Evolutionary conservation across 2,888 invertebrate genomes (phyloP).

Genomic region (Blastobasis lacticolella): DNA sequence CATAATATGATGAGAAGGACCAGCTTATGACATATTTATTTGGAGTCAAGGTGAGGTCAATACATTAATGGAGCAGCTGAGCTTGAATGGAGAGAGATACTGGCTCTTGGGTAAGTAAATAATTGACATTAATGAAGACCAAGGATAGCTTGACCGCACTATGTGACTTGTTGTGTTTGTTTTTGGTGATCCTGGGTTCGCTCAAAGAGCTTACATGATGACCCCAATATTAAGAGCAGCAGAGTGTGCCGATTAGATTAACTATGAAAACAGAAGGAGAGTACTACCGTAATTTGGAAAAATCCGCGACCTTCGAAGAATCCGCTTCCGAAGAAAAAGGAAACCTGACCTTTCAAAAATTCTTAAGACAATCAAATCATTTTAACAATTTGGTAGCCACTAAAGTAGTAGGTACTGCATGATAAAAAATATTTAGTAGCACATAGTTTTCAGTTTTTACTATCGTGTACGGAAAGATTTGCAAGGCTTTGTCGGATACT

Average conservation of each 20-base stretch:
- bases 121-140: background rate
- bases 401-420: background rate
- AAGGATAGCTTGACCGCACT: background rate
- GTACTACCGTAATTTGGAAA: too few species aligned
- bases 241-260: background rate
- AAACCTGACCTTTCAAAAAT: too few species aligned
- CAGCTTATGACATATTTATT: background rate
- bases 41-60: background rate
- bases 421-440: background rate
- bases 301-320: too few species aligned
- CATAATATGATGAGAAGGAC: too few species aligned
- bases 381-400: background rate
- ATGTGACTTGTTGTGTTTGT: background rate
- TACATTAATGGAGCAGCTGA: background rate
- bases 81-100: background rate
- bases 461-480: background rate
- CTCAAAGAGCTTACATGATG: slow-evolving; percentile 8
- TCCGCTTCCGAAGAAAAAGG: too few species aligned
- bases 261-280: too few species aligned
- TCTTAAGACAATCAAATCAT: background rate
- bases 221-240: slow-evolving; percentile 8
- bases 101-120: background rate
- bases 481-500: background rate
- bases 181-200: slow-evolving; percentile 12
- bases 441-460: background rate